Conservation (phyloP, 1,140 invertebrate species). For the Marisa cornuarietis region DNA sequence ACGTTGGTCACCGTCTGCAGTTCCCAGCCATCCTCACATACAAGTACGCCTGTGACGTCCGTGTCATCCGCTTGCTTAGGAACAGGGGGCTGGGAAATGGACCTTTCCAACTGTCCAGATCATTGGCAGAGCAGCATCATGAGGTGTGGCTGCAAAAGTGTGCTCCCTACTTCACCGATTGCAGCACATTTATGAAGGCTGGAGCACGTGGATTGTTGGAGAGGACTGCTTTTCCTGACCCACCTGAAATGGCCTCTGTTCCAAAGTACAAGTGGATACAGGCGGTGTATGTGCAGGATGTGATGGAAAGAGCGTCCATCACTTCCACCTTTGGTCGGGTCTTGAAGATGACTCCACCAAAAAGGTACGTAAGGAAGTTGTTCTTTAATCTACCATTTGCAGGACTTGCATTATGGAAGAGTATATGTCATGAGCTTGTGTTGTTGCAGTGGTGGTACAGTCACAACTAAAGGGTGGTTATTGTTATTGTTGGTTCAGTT, state of each 20-base stretch:
- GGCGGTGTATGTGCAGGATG: too few species aligned
- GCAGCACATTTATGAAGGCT: background rate
- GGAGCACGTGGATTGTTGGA: too few species aligned
- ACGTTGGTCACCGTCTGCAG: background rate
- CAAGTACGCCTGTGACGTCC: background rate
- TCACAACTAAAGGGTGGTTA: background rate
- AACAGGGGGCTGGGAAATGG: slow-evolving; percentile 34
- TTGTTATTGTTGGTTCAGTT: slow-evolving; percentile 16
- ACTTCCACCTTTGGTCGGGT: too few species aligned
- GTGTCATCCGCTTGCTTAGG: background rate
- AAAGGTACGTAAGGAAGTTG: too few species aligned
- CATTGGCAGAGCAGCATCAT: slow-evolving; percentile 24
- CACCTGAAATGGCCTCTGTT: too few species aligned
- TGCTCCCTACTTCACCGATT: slow-evolving; percentile 19
- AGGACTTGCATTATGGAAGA: too few species aligned
- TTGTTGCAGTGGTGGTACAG: background rate
- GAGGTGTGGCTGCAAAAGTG: background rate
- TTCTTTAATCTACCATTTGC: too few species aligned
- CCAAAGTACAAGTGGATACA: too few species aligned
- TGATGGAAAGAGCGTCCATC: too few species aligned
- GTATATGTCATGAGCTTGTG: background rate
- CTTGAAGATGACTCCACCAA: too few species aligned
- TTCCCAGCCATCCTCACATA: slow-evolving; percentile 4
- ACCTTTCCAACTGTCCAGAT: slow-evolving; percentile 23
- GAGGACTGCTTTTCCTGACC: too few species aligned